A percentile compares a stretch with the other conserved stretches of the same genome.
phyloP scores from a whole-genome alignment of 1,140 invertebrate species.

The Drosophila mayri region DNA sequence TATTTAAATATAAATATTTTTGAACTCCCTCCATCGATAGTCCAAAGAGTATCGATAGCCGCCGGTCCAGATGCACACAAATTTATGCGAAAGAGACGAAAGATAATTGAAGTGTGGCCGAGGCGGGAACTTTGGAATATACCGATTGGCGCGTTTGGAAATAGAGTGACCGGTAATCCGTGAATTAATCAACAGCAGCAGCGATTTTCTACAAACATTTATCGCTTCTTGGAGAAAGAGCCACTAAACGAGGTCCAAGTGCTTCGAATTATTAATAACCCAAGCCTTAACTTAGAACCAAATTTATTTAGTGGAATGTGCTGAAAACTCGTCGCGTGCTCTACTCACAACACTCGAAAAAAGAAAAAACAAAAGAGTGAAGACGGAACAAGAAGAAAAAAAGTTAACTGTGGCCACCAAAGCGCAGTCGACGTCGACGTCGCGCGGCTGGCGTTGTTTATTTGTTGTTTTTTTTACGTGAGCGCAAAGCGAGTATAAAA shows the following conservation, averaged over 20 bases:
- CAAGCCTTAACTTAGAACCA: background rate
- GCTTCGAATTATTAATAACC: conserved; percentile 21
- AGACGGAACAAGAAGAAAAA: conserved; percentile 21
- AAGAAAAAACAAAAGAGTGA: background rate
- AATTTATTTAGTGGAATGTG: conserved; percentile 15
- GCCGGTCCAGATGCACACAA: no score
- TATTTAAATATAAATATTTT: no score
- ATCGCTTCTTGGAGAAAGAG: conserved; percentile 28
- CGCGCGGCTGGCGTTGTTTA: conserved; percentile 38
- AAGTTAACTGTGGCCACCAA: conserved; percentile 57
- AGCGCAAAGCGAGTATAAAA: conserved; percentile 15
- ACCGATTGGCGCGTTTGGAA: no score
- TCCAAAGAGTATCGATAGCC: background rate
- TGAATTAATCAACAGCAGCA: no score
- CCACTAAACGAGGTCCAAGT: conserved; percentile 22
- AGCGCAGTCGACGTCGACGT: conserved; percentile 21
- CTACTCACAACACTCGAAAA: background rate
- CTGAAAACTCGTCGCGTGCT: conserved; percentile 17
- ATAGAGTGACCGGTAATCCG: no score
- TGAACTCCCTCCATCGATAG: no score
- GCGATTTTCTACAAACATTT: no score
- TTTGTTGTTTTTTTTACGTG: conserved; percentile 37
- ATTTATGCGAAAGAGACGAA: no score
- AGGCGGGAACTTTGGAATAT: no score
- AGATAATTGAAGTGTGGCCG: no score